Evolutionary conservation across 1,140 invertebrate genomes (phyloP), one percentile per base, ranked within the genome.

Genomic region (Maconellicoccus hirsutus): DNA sequence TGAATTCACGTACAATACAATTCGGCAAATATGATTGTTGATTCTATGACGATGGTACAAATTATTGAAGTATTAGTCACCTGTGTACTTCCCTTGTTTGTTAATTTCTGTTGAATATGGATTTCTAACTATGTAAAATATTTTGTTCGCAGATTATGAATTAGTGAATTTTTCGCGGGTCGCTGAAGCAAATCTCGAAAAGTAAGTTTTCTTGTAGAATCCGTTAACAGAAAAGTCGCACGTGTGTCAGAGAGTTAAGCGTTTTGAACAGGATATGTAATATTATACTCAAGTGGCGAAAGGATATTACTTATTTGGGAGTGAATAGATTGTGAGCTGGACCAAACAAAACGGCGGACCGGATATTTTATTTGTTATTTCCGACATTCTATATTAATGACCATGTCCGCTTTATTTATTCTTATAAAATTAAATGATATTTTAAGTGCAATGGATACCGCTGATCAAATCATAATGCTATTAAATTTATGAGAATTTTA

Each of bases 321-420:
- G 19, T 66, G 61, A 66, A 66, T 66, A 66, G 61, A 66, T 23
- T 22, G 61, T 66, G 25, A 23, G 25, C 22, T 66, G 61, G 61
- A 66, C 61, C 61, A 66, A 66, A 66, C 61, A 66, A 66, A 66
- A 66, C 25, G 61, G 19, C 61, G 61, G 61, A 66, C 61, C 61
- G 61, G 61, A 66, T 66, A 66, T 66, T 66, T 66, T 22, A 66
- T 66, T 66, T 66, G 61, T 66, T 66, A 66, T 66, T 66, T 66
- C 61, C 61, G 61, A 66, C 61, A 66, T 66, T 66, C 61, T 66
- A 8, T 66, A 66, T 66, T 66, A 26, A 66, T 66, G 61, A 66
- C 61, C 61, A 66, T 66, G 22, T 66, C 21, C 21, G 25, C 61
- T 66, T 26, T 66, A 66, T 66, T 25, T 66, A 66, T 66, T 66